These are phyloP conservation scores for Phainopepla nitens DNA, from an alignment of 2,113 vertebrate genomes.

Conservation along the genomic window DNA sequence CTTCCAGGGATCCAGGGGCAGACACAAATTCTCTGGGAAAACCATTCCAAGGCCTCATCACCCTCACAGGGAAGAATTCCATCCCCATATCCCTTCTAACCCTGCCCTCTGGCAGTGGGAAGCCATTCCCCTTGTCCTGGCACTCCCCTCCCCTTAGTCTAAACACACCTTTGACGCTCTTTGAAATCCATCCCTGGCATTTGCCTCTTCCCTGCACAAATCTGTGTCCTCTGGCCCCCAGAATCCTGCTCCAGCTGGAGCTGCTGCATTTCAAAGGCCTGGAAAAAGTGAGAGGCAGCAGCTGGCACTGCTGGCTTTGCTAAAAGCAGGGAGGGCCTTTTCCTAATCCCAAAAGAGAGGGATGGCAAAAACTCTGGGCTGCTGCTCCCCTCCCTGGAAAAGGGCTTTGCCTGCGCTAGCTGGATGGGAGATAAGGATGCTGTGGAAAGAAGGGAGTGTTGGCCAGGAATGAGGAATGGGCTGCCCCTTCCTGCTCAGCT, in stretches of 20 bases:
- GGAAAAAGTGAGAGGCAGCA: neutral
- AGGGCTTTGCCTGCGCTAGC: neutral
- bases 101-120: neutral
- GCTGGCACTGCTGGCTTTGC: neutral
- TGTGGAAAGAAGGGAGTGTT: neutral
- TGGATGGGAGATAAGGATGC: neutral
- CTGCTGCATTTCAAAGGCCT: neutral
- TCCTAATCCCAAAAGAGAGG: neutral
- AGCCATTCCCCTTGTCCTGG: neutral
- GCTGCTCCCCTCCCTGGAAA: neutral
- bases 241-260: neutral
- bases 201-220: neutral
- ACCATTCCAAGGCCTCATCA: neutral
- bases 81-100: neutral
- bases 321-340: slow-evolving; percentile 21
- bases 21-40: neutral
- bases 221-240: neutral
- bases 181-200: neutral
- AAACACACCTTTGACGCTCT: neutral
- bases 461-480: neutral
- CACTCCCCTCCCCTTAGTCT: neutral
- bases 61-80: neutral
- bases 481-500: neutral
- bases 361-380: neutral
- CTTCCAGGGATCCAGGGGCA: neutral